These are phyloP conservation scores for Rallus crepitans DNA, from an alignment of 2,797 vertebrate species.

Conservation along the genomic window DNA sequence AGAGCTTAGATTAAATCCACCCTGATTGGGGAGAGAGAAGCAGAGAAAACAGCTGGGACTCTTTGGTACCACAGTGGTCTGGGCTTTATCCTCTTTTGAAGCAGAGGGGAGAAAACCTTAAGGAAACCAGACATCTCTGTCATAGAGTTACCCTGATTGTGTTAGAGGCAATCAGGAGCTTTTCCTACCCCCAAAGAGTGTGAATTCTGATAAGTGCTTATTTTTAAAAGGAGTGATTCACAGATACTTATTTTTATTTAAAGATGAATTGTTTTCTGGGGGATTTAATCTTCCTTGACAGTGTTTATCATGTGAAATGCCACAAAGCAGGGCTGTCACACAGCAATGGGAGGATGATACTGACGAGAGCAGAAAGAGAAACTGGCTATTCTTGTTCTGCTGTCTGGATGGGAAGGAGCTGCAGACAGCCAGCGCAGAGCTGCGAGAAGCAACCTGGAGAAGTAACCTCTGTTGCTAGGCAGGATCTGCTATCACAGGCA, in stretches of 20 bases:
- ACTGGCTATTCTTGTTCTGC: neutral
- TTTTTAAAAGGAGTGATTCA: constrained; percentile 46
- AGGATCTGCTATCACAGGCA: neutral
- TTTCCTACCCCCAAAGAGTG: neutral
- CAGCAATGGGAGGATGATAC: neutral
- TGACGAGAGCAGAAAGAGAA: neutral
- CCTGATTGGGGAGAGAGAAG: neutral
- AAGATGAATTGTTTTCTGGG: constrained; percentile 19
- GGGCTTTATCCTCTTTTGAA: constrained; percentile 1
- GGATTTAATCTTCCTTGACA: constrained; percentile 28
- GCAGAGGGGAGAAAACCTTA: neutral
- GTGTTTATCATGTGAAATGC: constrained; percentile 26
- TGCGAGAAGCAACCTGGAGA: constrained; percentile 29
- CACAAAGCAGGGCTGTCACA: constrained; percentile 26
- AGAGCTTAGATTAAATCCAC: constrained; percentile 37
- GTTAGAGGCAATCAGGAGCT: constrained; percentile 11
- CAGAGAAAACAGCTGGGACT: neutral
- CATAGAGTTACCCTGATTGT: constrained; percentile 1
- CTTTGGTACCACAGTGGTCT: neutral
- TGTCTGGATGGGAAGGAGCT: constrained; percentile 23
- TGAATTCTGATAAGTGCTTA: constrained; percentile 23
- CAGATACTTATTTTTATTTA: constrained; percentile 28
- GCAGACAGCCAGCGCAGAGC: constrained; percentile 1
- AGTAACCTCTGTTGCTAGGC: constrained; percentile 70
- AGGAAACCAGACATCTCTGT: neutral